These are phyloP conservation scores for Actinopyga echinites DNA, from an alignment of 53 echinoderm and acorn worm genomes.

Conservation along the genomic window DNA sequence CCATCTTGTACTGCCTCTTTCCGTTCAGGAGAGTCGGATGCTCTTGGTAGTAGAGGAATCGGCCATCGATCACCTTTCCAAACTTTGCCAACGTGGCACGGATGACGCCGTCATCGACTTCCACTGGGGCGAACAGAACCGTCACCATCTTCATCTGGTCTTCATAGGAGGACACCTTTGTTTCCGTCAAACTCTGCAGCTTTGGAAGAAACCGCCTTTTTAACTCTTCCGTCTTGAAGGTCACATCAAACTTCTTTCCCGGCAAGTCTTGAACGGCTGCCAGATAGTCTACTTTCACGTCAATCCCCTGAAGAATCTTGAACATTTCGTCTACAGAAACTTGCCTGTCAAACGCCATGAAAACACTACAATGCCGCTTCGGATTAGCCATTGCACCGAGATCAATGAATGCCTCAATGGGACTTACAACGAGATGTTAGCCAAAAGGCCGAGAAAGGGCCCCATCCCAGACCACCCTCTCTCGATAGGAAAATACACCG, in stretches of 20 bases:
- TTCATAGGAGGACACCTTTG: neutral
- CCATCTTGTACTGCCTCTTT: conserved; percentile 44
- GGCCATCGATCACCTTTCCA: conserved; percentile 49
- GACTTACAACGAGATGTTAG: too few relatives aligned
- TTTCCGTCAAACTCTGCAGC: neutral
- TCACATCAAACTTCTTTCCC: conserved; percentile 39
- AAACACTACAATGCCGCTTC: too few relatives aligned
- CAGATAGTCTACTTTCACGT: conserved; percentile 16
- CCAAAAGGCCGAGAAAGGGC: too few relatives aligned
- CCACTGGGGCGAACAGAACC: conserved; percentile 2
- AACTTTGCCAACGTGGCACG: neutral
- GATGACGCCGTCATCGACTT: conserved; percentile 41
- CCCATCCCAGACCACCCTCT: too few relatives aligned
- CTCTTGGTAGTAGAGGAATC: neutral
- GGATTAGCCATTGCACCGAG: too few relatives aligned
- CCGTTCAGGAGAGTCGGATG: conserved; percentile 29
- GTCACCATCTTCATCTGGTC: conserved; percentile 19
- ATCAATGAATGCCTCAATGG: too few relatives aligned
- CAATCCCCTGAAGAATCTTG: neutral
- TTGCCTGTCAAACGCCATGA: neutral
- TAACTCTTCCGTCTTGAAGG: neutral
- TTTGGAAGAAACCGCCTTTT: neutral
- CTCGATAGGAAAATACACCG: too few relatives aligned
- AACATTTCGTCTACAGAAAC: neutral
- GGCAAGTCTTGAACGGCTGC: conserved; percentile 35